Evolutionary conservation across 1,140 invertebrate genomes (phyloP), one percentile per base, ranked within the genome.

Genomic region (Dufourea novaeangliae): DNA sequence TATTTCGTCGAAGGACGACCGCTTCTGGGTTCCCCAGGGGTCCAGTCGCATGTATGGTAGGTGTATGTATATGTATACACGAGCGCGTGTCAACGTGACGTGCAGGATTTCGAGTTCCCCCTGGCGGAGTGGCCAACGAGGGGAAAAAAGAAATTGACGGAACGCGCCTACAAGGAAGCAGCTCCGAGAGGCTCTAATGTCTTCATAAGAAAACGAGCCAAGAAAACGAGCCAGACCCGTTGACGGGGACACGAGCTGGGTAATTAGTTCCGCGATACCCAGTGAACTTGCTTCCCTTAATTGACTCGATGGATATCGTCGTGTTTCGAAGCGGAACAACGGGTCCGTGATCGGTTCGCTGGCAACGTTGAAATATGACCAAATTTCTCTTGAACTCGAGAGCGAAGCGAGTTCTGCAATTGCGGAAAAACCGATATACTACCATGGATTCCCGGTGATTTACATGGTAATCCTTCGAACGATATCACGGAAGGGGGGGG

Each of bases 1-100:
- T 86, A 86, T 86, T 78, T 80, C 78, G 78, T 64, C 84, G 84
- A 85, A 86, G 73, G 78, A 80, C 79, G 66, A 70, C 83, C 80
- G 77, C 83, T 80, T 84, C 81, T 84, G 78, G 67, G 63, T 80
- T 64, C 67, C 72, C 72, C 37, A 34, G 56, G 67, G 82, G 44
- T 72, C 44, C 54, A n/a, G n/a, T n/a, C n/a, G n/a, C n/a, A n/a
- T n/a, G n/a, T n/a, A n/a, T n/a, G 8, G 8, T 14, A 7, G 8
- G 61, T 46, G 12, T 57, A 3, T 52, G 25, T 20, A 17, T 12
- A 20, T n/a, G 4, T 34, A 22, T 29, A 20, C n/a, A 50, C 22
- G 20, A 8, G 50, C 63, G 37, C n/a, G 39, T 17, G 52, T 70
- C 22, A 32, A 39, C 56, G 41, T 57, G 32, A 78, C 76, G 80